Evolutionary conservation across 1,140 invertebrate species (phyloP).

Genomic region (Drosophila pachea): DNA sequence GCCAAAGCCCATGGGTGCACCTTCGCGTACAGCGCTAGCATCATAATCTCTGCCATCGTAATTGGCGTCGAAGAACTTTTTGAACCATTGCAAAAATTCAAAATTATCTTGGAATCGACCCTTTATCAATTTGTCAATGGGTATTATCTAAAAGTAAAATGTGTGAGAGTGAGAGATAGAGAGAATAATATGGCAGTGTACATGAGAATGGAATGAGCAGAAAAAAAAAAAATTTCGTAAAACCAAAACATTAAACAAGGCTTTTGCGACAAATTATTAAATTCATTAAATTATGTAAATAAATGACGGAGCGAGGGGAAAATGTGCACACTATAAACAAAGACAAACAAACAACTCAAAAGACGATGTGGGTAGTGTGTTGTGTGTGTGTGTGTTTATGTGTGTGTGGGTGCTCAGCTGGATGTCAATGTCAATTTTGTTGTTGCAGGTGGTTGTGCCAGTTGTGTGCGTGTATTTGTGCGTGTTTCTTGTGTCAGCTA

Average conservation of each 20-base stretch:
- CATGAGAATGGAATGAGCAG: conserved; percentile 44
- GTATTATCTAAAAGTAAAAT: conserved; percentile 87
- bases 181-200: conserved; percentile 58
- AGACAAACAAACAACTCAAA: conserved; percentile 24
- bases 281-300: conserved; percentile 2
- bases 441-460: background rate
- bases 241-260: background rate
- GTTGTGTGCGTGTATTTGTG: conserved; percentile 8
- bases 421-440: conserved; percentile 2
- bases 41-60: conserved; percentile 96
- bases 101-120: conserved; percentile 99
- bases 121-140: conserved; percentile 94
- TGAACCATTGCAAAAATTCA: conserved; percentile 99
- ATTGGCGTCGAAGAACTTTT: conserved; percentile 99
- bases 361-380: conserved; percentile 23
- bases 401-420: conserved; percentile 12
- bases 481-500: background rate
- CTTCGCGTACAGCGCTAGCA: conserved; percentile 90
- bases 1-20: conserved; percentile 88
- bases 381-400: conserved; percentile 11
- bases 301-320: background rate
- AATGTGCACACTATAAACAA: conserved; percentile 32
- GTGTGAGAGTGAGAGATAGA: conserved; percentile 76
- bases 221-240: conserved; percentile 17
- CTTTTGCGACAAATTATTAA: background rate